Base-by-base conservation (phyloP, 2,888 invertebrate genomes). In the Tetragonisca angustula region DNA sequence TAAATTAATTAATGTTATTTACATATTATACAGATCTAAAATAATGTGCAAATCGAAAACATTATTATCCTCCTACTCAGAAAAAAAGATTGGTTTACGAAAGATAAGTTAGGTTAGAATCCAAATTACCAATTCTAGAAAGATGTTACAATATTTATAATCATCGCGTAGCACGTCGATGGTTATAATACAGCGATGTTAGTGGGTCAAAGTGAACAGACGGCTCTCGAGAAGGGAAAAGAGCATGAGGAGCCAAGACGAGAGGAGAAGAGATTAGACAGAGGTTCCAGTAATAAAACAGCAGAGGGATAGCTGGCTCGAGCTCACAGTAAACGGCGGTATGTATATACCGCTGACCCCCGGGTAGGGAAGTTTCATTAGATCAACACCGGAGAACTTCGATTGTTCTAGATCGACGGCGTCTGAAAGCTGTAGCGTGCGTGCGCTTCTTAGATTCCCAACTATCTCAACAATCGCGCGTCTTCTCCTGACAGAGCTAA, bases 381-480 rank as follows among this genome's bases (percentile, higher is more conserved):
- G 52, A 79, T 79, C 62, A 72, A 76, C 43, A 43, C 62, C 61
- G 56, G 32, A 21, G 27, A 74, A 76, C 36, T 83, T 79, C 54
- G 54, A n/a, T 72, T 62, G 56, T 50, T 67, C 54, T 74, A 32
- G 50, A 56, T 71, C 64, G 72, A 70, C 69, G 27, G 49, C 27
- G 67, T 61, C 56, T 50, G 74, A 61, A 76, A 32, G 75, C 24
- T 36, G 52, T 67, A 61, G 70, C 77, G 77, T 74, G 74, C 54
- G 69, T 73, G 62, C 3, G 62, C 75, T 76, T 76, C 56, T 83
- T 62, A 79, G 72, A 83, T 76, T 73, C 56, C 78, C 43, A 69
- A 62, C 65, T 65, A 73, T 52, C 64, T 59, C 19, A 62, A 76
- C 64, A 67, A 71, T 59, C 59, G 73, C 61, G 50, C 73, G 73